Base-by-base conservation (phyloP, 2,888 invertebrate genomes). In the Plagodis dolabraria region DNA sequence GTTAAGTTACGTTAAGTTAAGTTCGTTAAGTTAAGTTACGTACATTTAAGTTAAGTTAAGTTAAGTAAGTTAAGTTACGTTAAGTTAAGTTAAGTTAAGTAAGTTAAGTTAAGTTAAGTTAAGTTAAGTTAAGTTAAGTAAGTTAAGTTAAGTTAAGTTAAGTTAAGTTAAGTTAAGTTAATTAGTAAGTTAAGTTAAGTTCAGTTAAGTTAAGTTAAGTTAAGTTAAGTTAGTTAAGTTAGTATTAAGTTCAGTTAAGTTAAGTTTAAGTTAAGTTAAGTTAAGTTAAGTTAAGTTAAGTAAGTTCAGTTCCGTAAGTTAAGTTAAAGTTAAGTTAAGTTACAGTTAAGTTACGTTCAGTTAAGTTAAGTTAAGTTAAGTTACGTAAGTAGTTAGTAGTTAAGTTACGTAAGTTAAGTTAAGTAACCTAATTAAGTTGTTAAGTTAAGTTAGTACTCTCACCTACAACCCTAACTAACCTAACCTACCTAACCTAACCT, bases 91-190 rank as follows among this genome's bases (percentile, higher is more conserved):
- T 69, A 65, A 67, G 35, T 35, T 35, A 35, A 7, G 35, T 35
- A 35, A 7, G 70, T 67, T 66, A 63, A 66, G 71, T 71, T 72
- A 69, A 68, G 72, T 69, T 73, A 69, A 70, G 72, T 71, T 73
- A 69, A 69, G 71, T 73, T 71, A 69, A 71, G 70, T 72, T 72
- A 72, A 70, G 71, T 76, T 72, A 66, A 75, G 74, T 75, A 72
- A 71, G 75, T 76, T 78, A 50, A 11, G 43, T 9, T 43, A 43
- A 11, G 43, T 72, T 33, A 10, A 11, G 43, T 43, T 43, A 43
- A 11, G 43, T 43, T 43, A 43, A 11, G 43, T 46, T 46, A 46
- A 33, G 46, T 46, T 46, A 46, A 33, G 46, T 46, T n/a, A n/a
- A n/a, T n/a, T n/a, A n/a, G n/a, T 46, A 46, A 33, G 46, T 46